phyloP scores from a whole-genome alignment of 2,888 invertebrate species.

The Archips crataeganus region DNA sequence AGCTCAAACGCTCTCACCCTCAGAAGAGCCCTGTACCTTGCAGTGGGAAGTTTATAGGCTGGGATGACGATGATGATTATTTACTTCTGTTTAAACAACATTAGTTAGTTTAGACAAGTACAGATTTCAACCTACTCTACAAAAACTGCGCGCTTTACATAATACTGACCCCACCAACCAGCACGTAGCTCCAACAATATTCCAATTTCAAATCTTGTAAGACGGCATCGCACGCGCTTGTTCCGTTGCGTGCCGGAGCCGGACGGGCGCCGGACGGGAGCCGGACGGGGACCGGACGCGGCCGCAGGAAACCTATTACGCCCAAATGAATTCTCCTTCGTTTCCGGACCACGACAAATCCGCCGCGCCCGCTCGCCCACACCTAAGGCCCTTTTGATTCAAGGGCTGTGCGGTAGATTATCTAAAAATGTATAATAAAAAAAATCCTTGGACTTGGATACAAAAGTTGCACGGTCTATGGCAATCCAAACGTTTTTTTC shows the following conservation, averaged over 20 bases:
- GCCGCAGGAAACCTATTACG: slow-evolving; percentile 84
- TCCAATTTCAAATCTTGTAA: slow-evolving; percentile 29
- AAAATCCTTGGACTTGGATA: no score
- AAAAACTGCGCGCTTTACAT: no score
- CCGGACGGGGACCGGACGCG: slow-evolving; percentile 76
- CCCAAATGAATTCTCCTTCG: slow-evolving; percentile 84
- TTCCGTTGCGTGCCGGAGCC: slow-evolving; percentile 74
- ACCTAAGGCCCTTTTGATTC: slow-evolving; percentile 66
- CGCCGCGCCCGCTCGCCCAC: slow-evolving; percentile 72
- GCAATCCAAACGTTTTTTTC: no score
- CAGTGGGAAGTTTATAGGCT: no score
- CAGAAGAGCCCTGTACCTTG: no score
- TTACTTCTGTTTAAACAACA: no score
- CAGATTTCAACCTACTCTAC: no score
- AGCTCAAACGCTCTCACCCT: no score
- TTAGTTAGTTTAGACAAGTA: no score
- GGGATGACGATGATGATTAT: no score
- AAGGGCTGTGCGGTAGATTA: slow-evolving; percentile 57
- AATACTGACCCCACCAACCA: slow-evolving; percentile 13
- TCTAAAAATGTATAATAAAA: neutral
- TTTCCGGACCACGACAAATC: slow-evolving; percentile 82
- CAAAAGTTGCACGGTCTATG: no score
- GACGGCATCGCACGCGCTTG: slow-evolving; percentile 50
- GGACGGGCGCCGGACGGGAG: slow-evolving; percentile 65
- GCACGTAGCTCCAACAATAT: slow-evolving; percentile 34